Evolutionary conservation across 2,113 vertebrate species (phyloP).

Genomic region (Brachyhypopomus gauderio): DNA sequence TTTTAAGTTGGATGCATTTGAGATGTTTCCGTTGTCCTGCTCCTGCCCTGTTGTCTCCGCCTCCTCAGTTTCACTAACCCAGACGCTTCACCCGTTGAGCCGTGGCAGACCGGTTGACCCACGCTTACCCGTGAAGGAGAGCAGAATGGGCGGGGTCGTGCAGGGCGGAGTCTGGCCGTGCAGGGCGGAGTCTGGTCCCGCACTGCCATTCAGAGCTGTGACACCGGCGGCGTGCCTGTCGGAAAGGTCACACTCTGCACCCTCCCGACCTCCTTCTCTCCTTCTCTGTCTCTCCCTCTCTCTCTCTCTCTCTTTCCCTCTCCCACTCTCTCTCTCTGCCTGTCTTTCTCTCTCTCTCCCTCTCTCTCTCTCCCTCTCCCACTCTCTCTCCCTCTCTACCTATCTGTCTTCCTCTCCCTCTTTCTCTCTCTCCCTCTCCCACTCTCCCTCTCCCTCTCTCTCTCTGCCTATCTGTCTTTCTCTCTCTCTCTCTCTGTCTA

Average conservation of each 20-base stretch:
- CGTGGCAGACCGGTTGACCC: background rate
- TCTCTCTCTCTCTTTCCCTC: background rate
- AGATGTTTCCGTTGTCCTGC: background rate
- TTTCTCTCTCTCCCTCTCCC: no score
- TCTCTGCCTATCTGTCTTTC: background rate
- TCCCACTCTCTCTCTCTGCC: no score
- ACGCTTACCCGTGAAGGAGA: background rate
- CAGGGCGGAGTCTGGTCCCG: no score
- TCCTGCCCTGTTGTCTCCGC: background rate
- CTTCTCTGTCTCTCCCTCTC: background rate
- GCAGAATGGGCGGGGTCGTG: background rate
- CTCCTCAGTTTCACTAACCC: background rate
- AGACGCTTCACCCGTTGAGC: background rate
- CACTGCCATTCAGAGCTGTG: background rate
- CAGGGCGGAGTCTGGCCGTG: constrained; percentile 31
- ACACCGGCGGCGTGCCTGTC: constrained; percentile 55
- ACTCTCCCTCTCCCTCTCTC: background rate
- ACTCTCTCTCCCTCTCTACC: no score
- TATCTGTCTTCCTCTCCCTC: no score
- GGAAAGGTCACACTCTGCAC: constrained; percentile 62
- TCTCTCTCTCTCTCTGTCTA: no score
- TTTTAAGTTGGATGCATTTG: background rate
- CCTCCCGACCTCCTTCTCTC: background rate
- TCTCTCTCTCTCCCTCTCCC: no score
- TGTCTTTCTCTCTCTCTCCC: no score